Percentiles rank a stretch among this genome's conserved stretches.
Conservation (phyloP, 37 sponge, comb jelly and placozoan species). For the Crambe crambe region DNA sequence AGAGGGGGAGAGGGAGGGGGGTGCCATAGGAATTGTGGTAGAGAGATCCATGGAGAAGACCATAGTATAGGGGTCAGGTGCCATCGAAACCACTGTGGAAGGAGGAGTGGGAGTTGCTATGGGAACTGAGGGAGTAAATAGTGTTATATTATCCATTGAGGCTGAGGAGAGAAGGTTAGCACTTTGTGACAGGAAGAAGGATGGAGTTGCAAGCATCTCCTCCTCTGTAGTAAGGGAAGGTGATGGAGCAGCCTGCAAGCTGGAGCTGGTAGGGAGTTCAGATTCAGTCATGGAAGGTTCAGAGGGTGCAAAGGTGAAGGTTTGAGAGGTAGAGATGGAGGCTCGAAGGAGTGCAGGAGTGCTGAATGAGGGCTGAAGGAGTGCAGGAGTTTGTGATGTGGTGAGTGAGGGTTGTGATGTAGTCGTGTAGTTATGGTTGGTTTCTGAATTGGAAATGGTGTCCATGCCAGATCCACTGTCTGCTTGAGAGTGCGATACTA, state of each 20-base stretch:
- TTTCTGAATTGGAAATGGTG: not conserved
- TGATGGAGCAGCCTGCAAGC: not conserved
- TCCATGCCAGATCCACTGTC: conserved; percentile 1
- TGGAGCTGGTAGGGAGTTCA: not conserved
- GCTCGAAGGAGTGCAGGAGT: not conserved
- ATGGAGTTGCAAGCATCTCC: not conserved
- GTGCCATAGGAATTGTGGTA: not conserved
- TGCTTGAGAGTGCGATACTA: too few relatives aligned
- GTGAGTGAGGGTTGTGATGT: not conserved
- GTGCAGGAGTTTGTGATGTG: not conserved
- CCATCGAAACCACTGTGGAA: not conserved
- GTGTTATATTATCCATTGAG: too few relatives aligned
- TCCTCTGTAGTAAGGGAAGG: not conserved
- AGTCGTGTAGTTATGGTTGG: not conserved
- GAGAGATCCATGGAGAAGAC: not conserved
- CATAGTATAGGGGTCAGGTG: too few relatives aligned
- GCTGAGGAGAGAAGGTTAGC: too few relatives aligned
- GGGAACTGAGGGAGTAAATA: not conserved
- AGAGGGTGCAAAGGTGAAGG: not conserved
- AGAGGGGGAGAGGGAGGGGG: not conserved
- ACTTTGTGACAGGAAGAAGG: not conserved
- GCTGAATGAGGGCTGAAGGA: not conserved
- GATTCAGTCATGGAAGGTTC: not conserved
- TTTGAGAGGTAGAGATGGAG: not conserved
- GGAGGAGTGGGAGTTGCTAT: not conserved